Base-by-base conservation (phyloP, 2,797 vertebrate species). In the Pipistrellus pipistrellus region DNA sequence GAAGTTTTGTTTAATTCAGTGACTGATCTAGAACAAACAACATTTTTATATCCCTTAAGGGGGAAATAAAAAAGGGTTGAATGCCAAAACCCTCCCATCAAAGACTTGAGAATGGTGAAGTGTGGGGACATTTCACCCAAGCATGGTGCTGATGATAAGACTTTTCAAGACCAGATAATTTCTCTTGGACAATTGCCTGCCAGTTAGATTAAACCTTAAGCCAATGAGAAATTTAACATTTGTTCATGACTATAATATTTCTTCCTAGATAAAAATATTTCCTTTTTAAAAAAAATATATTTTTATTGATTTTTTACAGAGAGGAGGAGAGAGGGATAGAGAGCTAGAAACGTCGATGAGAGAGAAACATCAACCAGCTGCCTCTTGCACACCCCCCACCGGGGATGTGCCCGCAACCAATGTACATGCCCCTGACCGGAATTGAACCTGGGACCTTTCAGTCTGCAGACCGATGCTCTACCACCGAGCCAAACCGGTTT, bases 211-310 rank as follows among this genome's bases (percentile, higher is more conserved):
- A 55, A 85, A 91, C 35, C 38, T 89, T 87, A 57, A 93, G 30
- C 51, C 81, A 71, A 11, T 20, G 59, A 94, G 81, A 96, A 89
- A 81, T 57, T n/a, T 57, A 62, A 21, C 59, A 90, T 80, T 86
- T 88, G 17, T 62, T 93, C 77, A 62, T 32, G 21, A 95, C 13
- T n/a, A 23, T n/a, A n/a, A n/a, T n/a, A n/a, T 44, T 75, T 75
- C 71, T 78, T 77, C 32, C 82, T 62, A 83, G 57, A 90, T 73
- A 82, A 86, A 93, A 75, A 75, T 23, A 76, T 85, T 94, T 91
- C 64, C 32, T 69, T 82, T 77, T 85, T 68, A 95, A 69, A 86
- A 57, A 62, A 21, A 51, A 8, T 41, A 21, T 18, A 41, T 51
- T 12, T 25, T 41, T 41, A 41, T 41, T 41, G 38, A 41, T 41